Percentiles rank a stretch among this genome's conserved stretches.
These are phyloP conservation scores for Sitobion miscanthi DNA, from an alignment of 1,140 invertebrate species.

Conservation along the genomic window DNA sequence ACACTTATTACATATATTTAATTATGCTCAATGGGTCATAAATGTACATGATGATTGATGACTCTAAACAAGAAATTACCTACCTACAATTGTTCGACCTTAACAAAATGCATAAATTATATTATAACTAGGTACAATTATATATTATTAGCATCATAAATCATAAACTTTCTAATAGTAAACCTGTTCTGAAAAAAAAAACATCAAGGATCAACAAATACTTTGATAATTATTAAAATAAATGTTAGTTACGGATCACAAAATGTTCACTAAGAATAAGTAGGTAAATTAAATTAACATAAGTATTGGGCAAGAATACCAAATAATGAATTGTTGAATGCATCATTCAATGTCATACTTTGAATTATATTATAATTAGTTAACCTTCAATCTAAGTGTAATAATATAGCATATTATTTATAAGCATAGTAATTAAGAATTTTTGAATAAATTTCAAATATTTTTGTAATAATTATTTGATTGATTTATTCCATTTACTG, in stretches of 20 bases:
- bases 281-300: background rate
- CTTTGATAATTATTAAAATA: background rate
- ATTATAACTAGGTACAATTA: background rate
- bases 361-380: background rate
- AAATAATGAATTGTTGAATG: background rate
- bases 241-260: background rate
- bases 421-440: background rate
- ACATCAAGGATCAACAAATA: background rate
- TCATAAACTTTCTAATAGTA: background rate
- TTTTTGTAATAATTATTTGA: background rate
- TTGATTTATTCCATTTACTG: background rate
- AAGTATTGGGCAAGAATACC: background rate
- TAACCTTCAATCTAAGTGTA: background rate
- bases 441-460: background rate
- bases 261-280: background rate
- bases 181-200: background rate
- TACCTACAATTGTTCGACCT: background rate
- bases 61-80: background rate
- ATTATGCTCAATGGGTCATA: background rate
- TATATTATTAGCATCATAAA: background rate
- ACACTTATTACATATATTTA: background rate
- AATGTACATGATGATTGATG: background rate
- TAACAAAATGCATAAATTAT: background rate
- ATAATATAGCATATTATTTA: background rate
- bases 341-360: background rate